Percentiles rank a stretch among this genome's conserved stretches.
Conservation (phyloP, 2,113 vertebrate genomes). For the Parotia lawesii region DNA sequence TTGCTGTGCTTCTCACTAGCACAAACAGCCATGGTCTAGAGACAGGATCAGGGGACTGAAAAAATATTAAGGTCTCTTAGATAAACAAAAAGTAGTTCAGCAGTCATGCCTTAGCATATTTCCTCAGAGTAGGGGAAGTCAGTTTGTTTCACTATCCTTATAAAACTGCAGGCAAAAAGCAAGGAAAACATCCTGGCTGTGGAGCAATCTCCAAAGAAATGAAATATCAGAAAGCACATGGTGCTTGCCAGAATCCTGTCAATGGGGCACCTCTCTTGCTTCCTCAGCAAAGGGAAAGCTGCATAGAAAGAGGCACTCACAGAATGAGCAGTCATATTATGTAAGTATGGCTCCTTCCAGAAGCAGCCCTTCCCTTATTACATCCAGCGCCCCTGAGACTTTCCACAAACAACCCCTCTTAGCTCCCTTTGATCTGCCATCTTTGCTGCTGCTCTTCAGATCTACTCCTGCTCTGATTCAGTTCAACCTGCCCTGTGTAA, state of each 20-base stretch:
- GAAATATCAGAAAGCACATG: not conserved
- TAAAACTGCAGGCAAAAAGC: not conserved
- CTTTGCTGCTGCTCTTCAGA: not conserved
- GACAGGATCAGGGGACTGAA: not conserved
- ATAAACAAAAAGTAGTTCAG: constrained; percentile 17
- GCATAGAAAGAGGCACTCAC: not conserved
- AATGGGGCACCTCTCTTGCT: not conserved
- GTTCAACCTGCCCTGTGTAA: not conserved
- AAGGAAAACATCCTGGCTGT: not conserved
- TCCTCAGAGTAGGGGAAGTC: not conserved
- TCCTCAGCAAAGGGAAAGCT: not conserved
- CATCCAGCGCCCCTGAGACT: not conserved
- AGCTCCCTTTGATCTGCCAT: not conserved
- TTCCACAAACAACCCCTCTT: not conserved
- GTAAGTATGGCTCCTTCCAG: not conserved
- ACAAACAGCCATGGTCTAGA: not conserved
- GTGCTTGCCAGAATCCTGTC: not conserved
- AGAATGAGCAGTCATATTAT: not conserved
- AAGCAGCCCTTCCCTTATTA: not conserved
- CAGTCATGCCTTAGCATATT: not conserved
- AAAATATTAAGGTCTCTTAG: not conserved
- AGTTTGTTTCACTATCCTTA: not conserved
- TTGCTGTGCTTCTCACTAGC: not conserved
- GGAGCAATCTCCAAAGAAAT: not conserved
- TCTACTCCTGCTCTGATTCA: no score